These are phyloP conservation scores for Progne subis DNA, from an alignment of 2,113 vertebrate species.

Conservation along the genomic window DNA sequence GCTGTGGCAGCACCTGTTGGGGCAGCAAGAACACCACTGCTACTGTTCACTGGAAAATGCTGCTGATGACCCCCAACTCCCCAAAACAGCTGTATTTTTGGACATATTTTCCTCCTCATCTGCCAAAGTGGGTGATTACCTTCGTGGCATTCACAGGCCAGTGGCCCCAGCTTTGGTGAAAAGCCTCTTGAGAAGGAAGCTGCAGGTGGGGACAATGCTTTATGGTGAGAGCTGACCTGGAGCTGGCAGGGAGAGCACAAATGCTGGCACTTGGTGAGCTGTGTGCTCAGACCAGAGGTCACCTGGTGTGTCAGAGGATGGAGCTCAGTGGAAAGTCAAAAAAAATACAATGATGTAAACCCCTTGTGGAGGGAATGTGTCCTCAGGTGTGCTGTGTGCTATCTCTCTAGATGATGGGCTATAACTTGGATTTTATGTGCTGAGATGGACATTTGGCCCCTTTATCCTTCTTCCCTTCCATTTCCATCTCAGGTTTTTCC, in stretches of 20 bases:
- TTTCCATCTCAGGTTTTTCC: not conserved
- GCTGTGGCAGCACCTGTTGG: not conserved
- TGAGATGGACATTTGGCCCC: fast-evolving
- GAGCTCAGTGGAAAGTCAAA: not conserved
- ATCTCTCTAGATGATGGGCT: not conserved
- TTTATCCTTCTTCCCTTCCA: not conserved
- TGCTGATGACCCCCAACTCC: not conserved
- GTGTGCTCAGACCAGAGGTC: not conserved
- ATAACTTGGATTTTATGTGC: fast-evolving
- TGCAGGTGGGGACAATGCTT: fast-evolving
- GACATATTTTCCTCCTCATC: not conserved
- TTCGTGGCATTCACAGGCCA: not conserved
- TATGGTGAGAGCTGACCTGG: not conserved
- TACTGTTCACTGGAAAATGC: not conserved
- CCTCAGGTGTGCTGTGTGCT: fast-evolving
- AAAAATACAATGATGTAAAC: not conserved
- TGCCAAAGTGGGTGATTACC: not conserved
- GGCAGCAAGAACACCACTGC: not conserved
- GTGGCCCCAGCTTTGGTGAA: not conserved
- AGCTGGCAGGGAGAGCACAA: not conserved
- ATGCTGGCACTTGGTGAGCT: not conserved
- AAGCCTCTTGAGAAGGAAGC: not conserved
- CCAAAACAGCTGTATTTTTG: fast-evolving
- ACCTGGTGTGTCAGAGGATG: not conserved
- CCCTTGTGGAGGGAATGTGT: not conserved